phyloP scores from a whole-genome alignment of 2,888 invertebrate species.

The Nesidiocoris tenuis region DNA sequence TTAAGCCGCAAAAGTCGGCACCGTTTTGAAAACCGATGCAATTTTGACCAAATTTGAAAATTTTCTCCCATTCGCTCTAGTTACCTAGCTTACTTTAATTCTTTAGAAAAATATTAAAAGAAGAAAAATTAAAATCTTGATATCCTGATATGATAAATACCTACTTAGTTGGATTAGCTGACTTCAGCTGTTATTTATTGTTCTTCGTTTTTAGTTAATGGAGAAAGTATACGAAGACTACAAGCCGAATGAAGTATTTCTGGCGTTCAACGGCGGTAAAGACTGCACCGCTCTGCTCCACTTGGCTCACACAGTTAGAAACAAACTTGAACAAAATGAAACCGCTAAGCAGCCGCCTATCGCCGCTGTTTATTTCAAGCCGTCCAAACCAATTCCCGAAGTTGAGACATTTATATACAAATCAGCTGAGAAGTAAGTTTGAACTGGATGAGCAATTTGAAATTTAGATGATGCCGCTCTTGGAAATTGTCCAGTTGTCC shows the following conservation, averaged over 20 bases:
- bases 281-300: constrained; percentile 93
- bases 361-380: constrained; percentile 75
- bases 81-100: too few species aligned
- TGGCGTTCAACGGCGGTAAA: constrained; percentile 98
- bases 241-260: constrained; percentile 70
- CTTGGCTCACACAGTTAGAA: constrained; percentile 61
- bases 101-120: too few species aligned
- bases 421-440: constrained; percentile 60
- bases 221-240: constrained; percentile 47
- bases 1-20: too few species aligned
- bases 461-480: too few species aligned
- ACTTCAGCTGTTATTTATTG: too few species aligned
- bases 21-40: too few species aligned
- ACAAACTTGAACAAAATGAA: constrained; percentile 37
- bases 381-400: constrained; percentile 79
- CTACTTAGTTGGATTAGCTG: too few species aligned
- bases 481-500: too few species aligned
- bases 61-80: too few species aligned
- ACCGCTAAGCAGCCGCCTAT: constrained; percentile 47
- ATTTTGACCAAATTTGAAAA: too few species aligned
- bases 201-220: constrained; percentile 47
- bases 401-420: constrained; percentile 78
- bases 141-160: too few species aligned
- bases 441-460: background rate
- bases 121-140: too few species aligned